Evolutionary conservation across 1,140 invertebrate genomes (phyloP).

Genomic region (Ditylenchus dipsaci): DNA sequence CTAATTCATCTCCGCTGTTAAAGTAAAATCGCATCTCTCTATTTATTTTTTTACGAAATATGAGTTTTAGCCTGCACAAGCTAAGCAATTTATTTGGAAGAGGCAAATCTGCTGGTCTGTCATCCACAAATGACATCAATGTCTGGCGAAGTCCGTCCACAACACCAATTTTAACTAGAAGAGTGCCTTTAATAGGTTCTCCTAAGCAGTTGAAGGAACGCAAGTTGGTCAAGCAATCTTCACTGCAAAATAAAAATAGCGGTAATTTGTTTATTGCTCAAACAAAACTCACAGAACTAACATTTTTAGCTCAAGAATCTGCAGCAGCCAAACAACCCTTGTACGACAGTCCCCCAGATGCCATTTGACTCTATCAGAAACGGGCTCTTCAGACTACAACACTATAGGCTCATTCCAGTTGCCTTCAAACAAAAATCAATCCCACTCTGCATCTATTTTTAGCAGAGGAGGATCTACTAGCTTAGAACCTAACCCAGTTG

Average conservation of each 20-base stretch:
- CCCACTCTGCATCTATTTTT: background rate
- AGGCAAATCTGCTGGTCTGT: background rate
- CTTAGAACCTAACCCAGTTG: background rate
- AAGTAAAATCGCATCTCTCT: background rate
- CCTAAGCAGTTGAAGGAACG: conserved; percentile 20
- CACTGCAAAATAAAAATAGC: conserved; percentile 20
- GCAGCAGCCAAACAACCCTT: conserved; percentile 14
- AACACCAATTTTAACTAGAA: conserved; percentile 19
- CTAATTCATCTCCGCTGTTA: background rate
- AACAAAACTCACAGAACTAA: background rate
- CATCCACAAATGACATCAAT: background rate
- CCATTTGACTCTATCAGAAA: background rate
- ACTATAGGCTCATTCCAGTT: conserved; percentile 17
- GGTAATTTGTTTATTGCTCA: no score
- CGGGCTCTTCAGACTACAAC: conserved; percentile 18
- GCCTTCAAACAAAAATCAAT: background rate
- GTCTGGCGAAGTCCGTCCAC: conserved; percentile 20
- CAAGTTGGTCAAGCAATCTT: conserved; percentile 15
- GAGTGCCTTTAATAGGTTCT: conserved; percentile 22
- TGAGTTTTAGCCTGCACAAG: conserved; percentile 18
- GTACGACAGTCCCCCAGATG: conserved; percentile 25
- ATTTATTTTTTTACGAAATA: no score
- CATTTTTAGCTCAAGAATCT: background rate
- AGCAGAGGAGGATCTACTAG: conserved; percentile 7
- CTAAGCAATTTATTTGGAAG: conserved; percentile 22